Percentiles rank a stretch among this genome's conserved stretches.
These are phyloP conservation scores for Leucophora obtusa DNA, from an alignment of 2,888 invertebrate species.

Conservation along the genomic window DNA sequence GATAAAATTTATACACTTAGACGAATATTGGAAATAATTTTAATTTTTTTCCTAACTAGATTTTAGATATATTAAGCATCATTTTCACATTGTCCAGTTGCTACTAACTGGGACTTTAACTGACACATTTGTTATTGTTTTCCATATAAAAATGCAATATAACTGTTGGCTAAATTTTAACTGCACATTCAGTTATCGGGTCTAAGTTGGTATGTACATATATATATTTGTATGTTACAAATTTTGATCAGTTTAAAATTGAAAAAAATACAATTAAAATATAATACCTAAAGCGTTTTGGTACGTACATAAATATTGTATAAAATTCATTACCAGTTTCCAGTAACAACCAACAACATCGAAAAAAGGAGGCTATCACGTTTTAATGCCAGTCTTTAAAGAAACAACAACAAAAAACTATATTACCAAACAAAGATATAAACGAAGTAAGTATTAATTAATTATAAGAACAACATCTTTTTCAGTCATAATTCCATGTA, in stretches of 20 bases:
- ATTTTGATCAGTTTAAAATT: constrained; percentile 1
- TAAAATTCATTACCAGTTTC: background rate
- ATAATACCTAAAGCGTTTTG: constrained; percentile 1
- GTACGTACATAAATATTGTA: background rate
- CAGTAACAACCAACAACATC: constrained; percentile 18
- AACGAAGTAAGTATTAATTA: constrained; percentile 60
- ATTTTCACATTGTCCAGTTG: too few relatives aligned
- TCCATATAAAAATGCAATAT: too few relatives aligned
- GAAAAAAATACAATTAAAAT: constrained; percentile 6
- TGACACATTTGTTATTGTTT: too few relatives aligned
- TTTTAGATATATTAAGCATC: background rate
- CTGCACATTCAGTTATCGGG: too few relatives aligned
- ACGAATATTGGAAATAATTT: background rate
- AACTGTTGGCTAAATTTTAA: too few relatives aligned
- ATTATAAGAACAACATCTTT: constrained; percentile 56
- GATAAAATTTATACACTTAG: too few relatives aligned
- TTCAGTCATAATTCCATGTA: constrained; percentile 31
- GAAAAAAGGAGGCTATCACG: constrained; percentile 52
- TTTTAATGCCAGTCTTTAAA: constrained; percentile 52
- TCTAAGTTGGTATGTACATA: too few relatives aligned
- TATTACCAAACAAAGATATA: constrained; percentile 49
- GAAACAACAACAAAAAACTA: constrained; percentile 4
- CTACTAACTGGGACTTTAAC: too few relatives aligned
- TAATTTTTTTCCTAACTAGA: background rate
- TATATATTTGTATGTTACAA: background rate